Evolutionary conservation across 2,113 vertebrate species (phyloP).

Genomic region (Gracilinanus agilis): DNA sequence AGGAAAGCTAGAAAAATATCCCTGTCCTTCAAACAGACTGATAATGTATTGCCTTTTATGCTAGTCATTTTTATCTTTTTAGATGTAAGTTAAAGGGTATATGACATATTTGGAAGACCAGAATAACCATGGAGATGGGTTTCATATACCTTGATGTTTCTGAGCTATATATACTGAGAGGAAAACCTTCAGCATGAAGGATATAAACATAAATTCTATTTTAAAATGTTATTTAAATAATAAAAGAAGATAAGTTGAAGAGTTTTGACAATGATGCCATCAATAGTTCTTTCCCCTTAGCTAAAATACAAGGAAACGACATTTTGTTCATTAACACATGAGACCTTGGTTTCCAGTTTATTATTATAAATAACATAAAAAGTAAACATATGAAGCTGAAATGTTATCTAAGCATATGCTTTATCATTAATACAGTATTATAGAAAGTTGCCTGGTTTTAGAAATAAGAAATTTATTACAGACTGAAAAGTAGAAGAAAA

Average conservation of each 20-base stretch:
- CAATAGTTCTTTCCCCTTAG: constrained; percentile 35
- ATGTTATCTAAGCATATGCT: neutral
- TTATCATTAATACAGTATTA: neutral
- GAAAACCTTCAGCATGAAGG: constrained; percentile 45
- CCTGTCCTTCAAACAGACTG: constrained; percentile 44
- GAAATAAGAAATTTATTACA: neutral
- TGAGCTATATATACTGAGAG: constrained; percentile 40
- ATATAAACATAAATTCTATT: constrained; percentile 63
- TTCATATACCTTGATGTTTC: constrained; percentile 47
- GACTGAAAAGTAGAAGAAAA: neutral
- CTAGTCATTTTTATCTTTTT: constrained; percentile 54
- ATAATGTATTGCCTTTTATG: constrained; percentile 51
- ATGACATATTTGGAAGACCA: constrained; percentile 51
- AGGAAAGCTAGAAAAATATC: constrained; percentile 50
- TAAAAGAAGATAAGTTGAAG: constrained; percentile 57
- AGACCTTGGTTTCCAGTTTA: neutral
- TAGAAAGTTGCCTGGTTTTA: neutral
- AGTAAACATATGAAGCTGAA: neutral
- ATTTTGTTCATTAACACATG: neutral
- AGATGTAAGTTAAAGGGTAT: constrained; percentile 50
- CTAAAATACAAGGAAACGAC: neutral
- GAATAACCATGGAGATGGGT: constrained; percentile 44
- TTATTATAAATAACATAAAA: constrained; percentile 28
- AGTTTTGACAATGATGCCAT: constrained; percentile 13
- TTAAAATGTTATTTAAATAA: constrained; percentile 45